Conservation (phyloP, 2,113 vertebrate species). For the Zapornia atra region DNA sequence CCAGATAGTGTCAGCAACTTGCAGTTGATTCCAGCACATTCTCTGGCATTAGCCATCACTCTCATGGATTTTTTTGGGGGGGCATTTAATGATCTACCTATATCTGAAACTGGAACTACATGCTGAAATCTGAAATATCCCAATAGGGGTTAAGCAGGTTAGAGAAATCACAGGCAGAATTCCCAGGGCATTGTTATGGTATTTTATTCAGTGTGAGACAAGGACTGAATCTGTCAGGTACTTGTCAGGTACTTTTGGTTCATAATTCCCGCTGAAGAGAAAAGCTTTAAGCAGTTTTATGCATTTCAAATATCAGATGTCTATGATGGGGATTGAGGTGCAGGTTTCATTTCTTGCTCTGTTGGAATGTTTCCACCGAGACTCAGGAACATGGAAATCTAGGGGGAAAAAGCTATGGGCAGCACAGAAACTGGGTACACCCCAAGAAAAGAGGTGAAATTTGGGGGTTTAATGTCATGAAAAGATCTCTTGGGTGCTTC, state of each 20-base stretch:
- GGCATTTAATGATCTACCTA: neutral
- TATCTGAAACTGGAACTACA: neutral
- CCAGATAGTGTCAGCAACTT: neutral
- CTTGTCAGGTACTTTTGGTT: neutral
- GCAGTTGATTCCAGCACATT: neutral
- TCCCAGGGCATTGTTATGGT: fast-evolving
- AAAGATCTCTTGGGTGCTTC: neutral
- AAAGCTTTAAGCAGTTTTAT: neutral
- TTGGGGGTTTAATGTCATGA: neutral
- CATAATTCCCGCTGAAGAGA: neutral
- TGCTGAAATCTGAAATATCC: neutral
- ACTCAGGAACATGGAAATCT: neutral
- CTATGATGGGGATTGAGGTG: neutral
- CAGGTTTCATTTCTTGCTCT: neutral
- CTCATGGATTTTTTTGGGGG: neutral
- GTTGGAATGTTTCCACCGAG: neutral
- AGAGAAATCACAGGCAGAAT: neutral
- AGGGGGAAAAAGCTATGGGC: neutral
- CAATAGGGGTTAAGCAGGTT: neutral
- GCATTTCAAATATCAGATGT: neutral
- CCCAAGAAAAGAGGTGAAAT: neutral
- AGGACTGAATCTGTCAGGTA: neutral
- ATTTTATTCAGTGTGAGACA: neutral
- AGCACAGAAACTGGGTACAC: neutral
- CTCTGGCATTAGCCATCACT: neutral